These are phyloP conservation scores for Thumatha senex DNA, from an alignment of 2,888 invertebrate genomes.

Conservation along the genomic window DNA sequence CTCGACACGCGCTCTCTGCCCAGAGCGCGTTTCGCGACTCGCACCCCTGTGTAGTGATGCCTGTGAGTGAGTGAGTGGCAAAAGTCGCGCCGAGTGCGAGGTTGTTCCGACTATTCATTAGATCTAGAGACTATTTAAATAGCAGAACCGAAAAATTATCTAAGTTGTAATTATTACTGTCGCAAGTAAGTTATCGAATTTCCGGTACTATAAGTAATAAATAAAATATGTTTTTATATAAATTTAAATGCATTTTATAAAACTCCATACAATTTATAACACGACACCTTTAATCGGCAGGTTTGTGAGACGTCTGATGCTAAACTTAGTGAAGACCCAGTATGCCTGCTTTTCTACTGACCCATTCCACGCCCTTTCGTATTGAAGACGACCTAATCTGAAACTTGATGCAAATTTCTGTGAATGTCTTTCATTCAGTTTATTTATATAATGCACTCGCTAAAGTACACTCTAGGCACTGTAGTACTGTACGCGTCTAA, in stretches of 20 bases:
- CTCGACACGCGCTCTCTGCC: slow-evolving; percentile 80
- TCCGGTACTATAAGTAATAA: slow-evolving; percentile 79
- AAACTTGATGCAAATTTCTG: no score
- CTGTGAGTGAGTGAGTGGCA: slow-evolving; percentile 50
- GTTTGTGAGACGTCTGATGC: no score
- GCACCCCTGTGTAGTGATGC: slow-evolving; percentile 37
- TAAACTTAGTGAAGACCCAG: no score
- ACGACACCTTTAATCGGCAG: background rate
- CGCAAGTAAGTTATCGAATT: slow-evolving; percentile 81
- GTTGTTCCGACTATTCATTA: slow-evolving; percentile 64
- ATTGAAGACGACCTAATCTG: no score
- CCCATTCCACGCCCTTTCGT: no score
- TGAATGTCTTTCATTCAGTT: no score
- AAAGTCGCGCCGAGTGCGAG: slow-evolving; percentile 45
- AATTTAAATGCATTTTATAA: slow-evolving; percentile 44
- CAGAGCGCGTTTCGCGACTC: slow-evolving; percentile 28
- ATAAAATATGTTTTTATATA: slow-evolving; percentile 69
- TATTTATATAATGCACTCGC: no score
- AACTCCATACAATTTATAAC: no score
- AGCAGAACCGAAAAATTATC: slow-evolving; percentile 72
- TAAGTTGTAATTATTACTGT: slow-evolving; percentile 77
- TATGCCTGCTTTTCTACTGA: no score
- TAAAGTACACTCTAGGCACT: no score
- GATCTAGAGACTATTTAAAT: slow-evolving; percentile 80
- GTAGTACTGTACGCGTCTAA: no score